Evolutionary conservation across 2,888 invertebrate species (phyloP).

Genomic region (Ariolimax columbianus): DNA sequence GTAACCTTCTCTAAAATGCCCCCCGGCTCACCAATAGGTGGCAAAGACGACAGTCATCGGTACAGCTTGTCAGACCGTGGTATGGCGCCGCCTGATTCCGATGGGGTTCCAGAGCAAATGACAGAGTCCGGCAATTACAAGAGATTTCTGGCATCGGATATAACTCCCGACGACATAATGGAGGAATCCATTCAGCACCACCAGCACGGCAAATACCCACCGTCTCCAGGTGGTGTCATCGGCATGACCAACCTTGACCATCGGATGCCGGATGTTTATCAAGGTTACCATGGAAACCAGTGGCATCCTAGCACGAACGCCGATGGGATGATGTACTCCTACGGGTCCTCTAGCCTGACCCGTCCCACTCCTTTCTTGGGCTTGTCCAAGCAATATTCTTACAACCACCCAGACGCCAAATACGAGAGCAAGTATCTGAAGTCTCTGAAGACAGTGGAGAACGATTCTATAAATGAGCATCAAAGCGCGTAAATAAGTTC

Average conservation of each 20-base stretch:
- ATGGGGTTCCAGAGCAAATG: slow-evolving; percentile 55
- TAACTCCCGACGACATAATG: slow-evolving; percentile 58
- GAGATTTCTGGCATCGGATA: slow-evolving; percentile 61
- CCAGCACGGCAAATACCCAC: slow-evolving; percentile 18
- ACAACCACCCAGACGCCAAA: slow-evolving; percentile 41
- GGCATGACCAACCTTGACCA: slow-evolving; percentile 48
- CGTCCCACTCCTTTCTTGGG: slow-evolving; percentile 54
- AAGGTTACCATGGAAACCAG: slow-evolving; percentile 42
- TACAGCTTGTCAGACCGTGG: slow-evolving; percentile 61
- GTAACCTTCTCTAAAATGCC: slow-evolving; percentile 51
- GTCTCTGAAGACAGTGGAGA: slow-evolving; percentile 51
- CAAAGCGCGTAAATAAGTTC: slow-evolving; percentile 25
- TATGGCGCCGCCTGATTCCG: slow-evolving; percentile 52
- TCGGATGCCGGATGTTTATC: slow-evolving; percentile 39
- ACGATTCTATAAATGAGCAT: slow-evolving; percentile 51
- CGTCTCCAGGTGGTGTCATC: slow-evolving; percentile 30
- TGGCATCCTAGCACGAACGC: slow-evolving; percentile 46
- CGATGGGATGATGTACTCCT: slow-evolving; percentile 54
- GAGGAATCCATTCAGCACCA: slow-evolving; percentile 51
- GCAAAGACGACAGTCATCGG: slow-evolving; percentile 51
- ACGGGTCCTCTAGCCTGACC: slow-evolving; percentile 55
- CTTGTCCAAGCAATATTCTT: slow-evolving; percentile 55
- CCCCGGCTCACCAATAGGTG: slow-evolving; percentile 23
- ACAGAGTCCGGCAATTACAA: slow-evolving; percentile 64
- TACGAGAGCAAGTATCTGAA: slow-evolving; percentile 55